These are phyloP conservation scores for Tinea pellionella DNA, from an alignment of 2,888 invertebrate genomes.

Conservation along the genomic window DNA sequence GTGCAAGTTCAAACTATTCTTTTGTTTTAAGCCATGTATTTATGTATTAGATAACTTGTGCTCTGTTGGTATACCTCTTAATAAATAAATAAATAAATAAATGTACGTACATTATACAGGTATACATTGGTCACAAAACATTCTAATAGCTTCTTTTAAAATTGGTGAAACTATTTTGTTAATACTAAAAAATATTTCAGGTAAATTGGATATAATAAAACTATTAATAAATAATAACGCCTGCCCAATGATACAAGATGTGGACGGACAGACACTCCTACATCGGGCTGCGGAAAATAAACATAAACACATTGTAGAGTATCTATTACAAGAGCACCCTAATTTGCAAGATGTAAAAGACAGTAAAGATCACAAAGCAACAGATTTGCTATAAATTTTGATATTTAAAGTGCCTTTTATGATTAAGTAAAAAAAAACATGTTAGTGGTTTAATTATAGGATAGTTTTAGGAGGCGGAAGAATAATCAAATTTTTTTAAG, in stretches of 20 bases:
- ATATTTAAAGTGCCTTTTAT: neutral
- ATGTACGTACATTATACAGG: no score
- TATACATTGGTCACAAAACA: no score
- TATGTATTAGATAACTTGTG: no score
- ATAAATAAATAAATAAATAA: no score
- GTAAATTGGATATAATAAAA: conserved; percentile 74
- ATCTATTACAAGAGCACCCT: conserved; percentile 47
- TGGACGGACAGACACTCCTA: conserved; percentile 83
- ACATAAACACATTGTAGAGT: conserved; percentile 49
- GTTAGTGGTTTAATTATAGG: neutral
- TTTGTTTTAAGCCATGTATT: no score
- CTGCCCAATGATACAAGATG: conserved; percentile 73
- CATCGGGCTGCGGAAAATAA: conserved; percentile 78
- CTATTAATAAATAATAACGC: conserved; percentile 75
- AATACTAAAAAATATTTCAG: conserved; percentile 60
- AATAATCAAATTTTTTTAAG: no score
- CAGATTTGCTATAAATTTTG: conserved; percentile 26
- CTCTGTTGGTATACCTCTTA: no score
- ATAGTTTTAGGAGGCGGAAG: no score
- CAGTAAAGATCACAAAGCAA: conserved; percentile 49
- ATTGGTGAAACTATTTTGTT: no score
- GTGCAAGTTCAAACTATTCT: no score
- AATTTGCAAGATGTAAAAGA: conserved; percentile 40
- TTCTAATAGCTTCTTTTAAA: no score
- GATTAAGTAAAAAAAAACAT: neutral